Conservation (phyloP, 2,797 vertebrate species). For the Cygnus olor region DNA sequence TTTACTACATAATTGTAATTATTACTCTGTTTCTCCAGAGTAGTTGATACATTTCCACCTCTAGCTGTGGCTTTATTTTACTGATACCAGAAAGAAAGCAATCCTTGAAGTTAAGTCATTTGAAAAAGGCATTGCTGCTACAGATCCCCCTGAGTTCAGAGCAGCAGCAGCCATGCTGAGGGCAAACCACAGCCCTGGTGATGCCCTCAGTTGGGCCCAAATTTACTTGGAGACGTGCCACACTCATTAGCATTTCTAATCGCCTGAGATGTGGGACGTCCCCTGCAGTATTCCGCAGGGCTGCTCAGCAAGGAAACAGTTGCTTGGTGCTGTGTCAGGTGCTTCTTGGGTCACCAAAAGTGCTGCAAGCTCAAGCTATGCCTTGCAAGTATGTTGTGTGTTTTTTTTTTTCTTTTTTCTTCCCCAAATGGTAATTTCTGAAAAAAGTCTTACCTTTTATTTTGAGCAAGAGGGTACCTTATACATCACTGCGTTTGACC, state of each 20-base stretch:
- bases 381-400: rapidly evolving
- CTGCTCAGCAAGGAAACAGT: not conserved
- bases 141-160: not conserved
- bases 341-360: not conserved
- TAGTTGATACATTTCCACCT: not conserved
- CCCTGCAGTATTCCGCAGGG: not conserved
- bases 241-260: not conserved
- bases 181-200: not conserved
- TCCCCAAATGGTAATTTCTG: not conserved
- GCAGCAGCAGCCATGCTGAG: not conserved
- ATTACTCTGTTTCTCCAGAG: constrained; percentile 3
- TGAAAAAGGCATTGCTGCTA: not conserved
- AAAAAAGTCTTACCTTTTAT: not conserved
- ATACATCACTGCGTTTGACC: not conserved
- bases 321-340: not conserved
- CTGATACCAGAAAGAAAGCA: not conserved
- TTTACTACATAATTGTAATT: not conserved
- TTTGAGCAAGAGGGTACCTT: not conserved
- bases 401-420: not conserved
- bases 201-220: not conserved
- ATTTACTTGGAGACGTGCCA: not conserved
- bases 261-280: not conserved
- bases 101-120: not conserved
- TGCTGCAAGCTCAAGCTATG: not conserved
- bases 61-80: not conserved